Percentiles rank a stretch among this genome's conserved stretches.
Conservation (phyloP, 1,140 invertebrate genomes). For the Drosophila seguyi region DNA sequence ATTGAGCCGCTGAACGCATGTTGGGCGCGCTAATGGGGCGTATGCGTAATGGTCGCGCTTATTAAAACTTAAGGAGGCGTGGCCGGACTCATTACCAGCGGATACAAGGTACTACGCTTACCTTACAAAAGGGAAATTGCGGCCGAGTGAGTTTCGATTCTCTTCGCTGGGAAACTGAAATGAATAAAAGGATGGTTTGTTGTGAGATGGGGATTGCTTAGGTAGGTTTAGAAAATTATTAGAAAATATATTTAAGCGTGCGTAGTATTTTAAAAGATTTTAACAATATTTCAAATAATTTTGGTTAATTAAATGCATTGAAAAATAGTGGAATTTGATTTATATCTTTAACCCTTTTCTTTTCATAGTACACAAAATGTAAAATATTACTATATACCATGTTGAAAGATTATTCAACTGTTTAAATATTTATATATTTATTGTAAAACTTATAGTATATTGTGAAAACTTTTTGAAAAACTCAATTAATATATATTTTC, state of each 20-base stretch:
- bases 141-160: slow-evolving; percentile 25
- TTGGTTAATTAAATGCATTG: no score
- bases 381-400: not conserved
- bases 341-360: no score
- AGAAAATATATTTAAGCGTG: no score
- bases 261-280: no score
- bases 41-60: slow-evolving; percentile 64
- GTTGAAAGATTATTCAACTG: not conserved
- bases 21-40: slow-evolving; percentile 60
- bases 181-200: not conserved
- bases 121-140: slow-evolving; percentile 18
- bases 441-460: no score
- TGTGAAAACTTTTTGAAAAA: not conserved
- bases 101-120: slow-evolving; percentile 34
- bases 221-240: no score
- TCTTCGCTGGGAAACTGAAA: slow-evolving; percentile 37
- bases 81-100: slow-evolving; percentile 39
- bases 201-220: not conserved
- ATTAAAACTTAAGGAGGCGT: slow-evolving; percentile 58
- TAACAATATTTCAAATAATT: no score
- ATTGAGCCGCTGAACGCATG: slow-evolving; percentile 34
- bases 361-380: no score
- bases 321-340: no score
- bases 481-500: not conserved
- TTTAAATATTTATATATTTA: not conserved